Evolutionary conservation across 2,797 vertebrate genomes (phyloP), one percentile per base, ranked within the genome.

Genomic region (Manis crassicaudata): DNA sequence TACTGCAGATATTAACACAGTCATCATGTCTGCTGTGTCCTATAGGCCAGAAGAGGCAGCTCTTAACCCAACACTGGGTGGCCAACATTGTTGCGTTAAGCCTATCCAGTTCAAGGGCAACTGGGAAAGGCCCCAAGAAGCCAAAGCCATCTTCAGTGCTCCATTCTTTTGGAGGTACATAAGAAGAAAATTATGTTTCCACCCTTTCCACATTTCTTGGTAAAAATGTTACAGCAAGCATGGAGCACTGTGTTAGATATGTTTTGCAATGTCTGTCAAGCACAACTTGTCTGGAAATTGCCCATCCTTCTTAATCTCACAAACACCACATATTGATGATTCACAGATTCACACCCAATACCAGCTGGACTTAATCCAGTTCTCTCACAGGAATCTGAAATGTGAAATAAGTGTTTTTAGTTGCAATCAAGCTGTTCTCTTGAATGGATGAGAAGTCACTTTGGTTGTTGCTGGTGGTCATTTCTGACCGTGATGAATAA

Each of bases 381-480:
- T 67, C 67, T 96, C 73, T 65, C 62, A 50, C 60, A 88, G 29
- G 60, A 73, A 86, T 86, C 23, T 68, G 32, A 91, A 90, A 82
- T 76, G 29, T 6, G 20, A 89, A 86, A 72, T 40, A n/a, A 54
- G 80, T 21, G 5, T 73, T 50, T 88, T 80, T n/a, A 89, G 73
- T 80, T 80, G 21, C 37, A 35, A 65, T 76, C 60, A 72, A 88
- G 10, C 62, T 86, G 18, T 50, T 76, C 54, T 68, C 37, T 60
- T 86, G 14, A 76, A 82, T 29, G 17, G 60, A 56, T 67, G 37
- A 68, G 32, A 81, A 8, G 18, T 85, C 37, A 50, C 11, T 8
- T 17, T 81, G 37, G 62, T 70, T 76, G 23, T 56, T 65, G 50
- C 29, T 54, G 23, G 20, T 76, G 68, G 46, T 35, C 50, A 62